Conservation (phyloP, 2,888 invertebrate species). For the Tholera decimalis region DNA sequence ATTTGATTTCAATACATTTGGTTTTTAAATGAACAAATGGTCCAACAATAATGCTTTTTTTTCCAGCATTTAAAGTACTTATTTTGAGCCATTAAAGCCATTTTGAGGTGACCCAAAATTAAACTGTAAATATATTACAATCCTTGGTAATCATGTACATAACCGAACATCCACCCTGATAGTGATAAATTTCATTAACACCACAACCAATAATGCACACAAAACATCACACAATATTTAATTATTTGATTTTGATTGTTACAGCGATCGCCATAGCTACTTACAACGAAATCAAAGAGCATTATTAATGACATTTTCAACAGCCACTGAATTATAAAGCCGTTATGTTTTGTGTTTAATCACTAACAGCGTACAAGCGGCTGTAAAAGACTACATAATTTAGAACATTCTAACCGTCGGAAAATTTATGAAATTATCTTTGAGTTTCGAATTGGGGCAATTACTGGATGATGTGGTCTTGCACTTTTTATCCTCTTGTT, state of each 20-base stretch:
- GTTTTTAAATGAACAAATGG: too few relatives aligned
- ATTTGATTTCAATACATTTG: too few relatives aligned
- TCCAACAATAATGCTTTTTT: too few relatives aligned
- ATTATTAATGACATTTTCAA: slow-evolving; percentile 46
- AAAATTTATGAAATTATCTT: neutral
- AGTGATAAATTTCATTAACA: neutral
- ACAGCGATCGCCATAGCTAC: slow-evolving; percentile 11
- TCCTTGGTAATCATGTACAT: too few relatives aligned
- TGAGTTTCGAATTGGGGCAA: neutral
- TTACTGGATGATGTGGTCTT: neutral
- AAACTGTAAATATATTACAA: too few relatives aligned
- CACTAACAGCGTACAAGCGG: neutral
- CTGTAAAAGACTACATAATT: neutral
- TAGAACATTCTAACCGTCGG: neutral
- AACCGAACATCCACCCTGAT: too few relatives aligned
- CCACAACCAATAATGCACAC: neutral
- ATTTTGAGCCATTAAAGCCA: too few relatives aligned
- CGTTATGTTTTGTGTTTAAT: slow-evolving; percentile 7
- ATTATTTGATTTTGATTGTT: slow-evolving; percentile 9
- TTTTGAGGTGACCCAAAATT: too few relatives aligned
- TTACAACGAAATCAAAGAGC: slow-evolving; percentile 30
- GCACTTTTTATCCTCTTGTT: too few relatives aligned
- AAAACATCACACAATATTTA: neutral
- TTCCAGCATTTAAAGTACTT: too few relatives aligned
- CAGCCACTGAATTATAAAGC: slow-evolving; percentile 11